Base-by-base conservation (phyloP, 2,888 invertebrate species). In the Cetonia aurata region DNA sequence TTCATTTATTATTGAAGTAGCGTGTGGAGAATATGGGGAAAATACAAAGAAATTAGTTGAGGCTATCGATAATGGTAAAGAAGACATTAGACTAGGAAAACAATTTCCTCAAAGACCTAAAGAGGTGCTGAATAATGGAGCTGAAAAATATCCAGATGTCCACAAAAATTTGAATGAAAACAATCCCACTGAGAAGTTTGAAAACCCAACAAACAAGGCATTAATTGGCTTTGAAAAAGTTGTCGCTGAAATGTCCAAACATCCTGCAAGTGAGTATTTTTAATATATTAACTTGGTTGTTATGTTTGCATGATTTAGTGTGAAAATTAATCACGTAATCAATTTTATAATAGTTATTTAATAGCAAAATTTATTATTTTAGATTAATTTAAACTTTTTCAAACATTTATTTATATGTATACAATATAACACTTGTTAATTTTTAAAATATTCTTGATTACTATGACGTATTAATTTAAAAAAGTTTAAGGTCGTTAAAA, bases 1-100 rank as follows among this genome's bases (percentile, higher is more conserved):
- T 6, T 97, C 97, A 66, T 98, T 95, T 86, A 94, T 96, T 77
- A 96, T 97, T 85, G 98, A 98, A 85, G 96, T 98, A 3, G 96
- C 98, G 0, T 96, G 96, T 81, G 98, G 98, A 0, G 98, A 98
- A 84, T 96, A 98, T 82, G 98, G 98, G 67, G 95, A 96, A 80
- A 93, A 96, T 80, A 94, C 93, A 0, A 89, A 91, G 75, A 93
- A 91, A 78, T 86, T 96, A 66, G 95, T 96, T 6, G 89, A 90
- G 8, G 96, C 96, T 6, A 95, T 96, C 66, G 90, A 92, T 75
- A 95, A 95, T 83, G 95, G 96, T 66, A 91, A 92, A 80, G 88
- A 91, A 77, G 94, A 95, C 79, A 93, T 95, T 78, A 90, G 93
- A 75, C 89, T 88, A 42, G 90, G 91, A n/a, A 86, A 88, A 75